Percentiles rank a stretch among this genome's conserved stretches.
phyloP scores from a whole-genome alignment of 2,113 vertebrate genomes.

The Plotosus lineatus region DNA sequence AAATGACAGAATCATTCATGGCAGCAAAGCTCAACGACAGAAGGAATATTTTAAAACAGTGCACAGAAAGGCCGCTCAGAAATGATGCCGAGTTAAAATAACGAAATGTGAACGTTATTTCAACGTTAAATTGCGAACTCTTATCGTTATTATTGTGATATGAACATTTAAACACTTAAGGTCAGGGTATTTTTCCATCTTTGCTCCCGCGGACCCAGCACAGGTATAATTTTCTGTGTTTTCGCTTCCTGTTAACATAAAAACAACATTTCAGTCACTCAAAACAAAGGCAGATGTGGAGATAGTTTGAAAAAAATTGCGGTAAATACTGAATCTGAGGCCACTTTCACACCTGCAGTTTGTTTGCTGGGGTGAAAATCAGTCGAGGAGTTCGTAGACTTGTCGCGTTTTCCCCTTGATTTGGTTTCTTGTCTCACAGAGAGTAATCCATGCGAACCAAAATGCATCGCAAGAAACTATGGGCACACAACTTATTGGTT shows the following conservation, averaged over 20 bases:
- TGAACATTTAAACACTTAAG: neutral
- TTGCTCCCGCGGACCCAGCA: neutral
- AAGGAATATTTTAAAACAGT: neutral
- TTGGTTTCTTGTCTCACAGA: too few species aligned
- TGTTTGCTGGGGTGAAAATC: too few species aligned
- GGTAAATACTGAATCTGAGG: too few species aligned
- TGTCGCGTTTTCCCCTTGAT: too few species aligned
- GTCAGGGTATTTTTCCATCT: neutral
- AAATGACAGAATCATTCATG: neutral
- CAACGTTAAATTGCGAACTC: neutral
- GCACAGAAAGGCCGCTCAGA: neutral
- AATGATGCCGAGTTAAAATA: neutral
- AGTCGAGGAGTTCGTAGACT: too few species aligned
- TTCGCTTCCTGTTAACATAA: neutral
- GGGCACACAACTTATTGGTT: too few species aligned
- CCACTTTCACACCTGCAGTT: too few species aligned
- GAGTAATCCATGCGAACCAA: too few species aligned
- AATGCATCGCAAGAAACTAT: too few species aligned
- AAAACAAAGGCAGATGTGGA: neutral
- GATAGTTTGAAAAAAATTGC: neutral
- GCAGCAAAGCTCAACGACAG: neutral
- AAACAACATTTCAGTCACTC: neutral
- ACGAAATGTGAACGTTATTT: neutral
- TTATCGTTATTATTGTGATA: neutral
- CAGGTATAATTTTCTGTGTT: neutral